These are phyloP conservation scores for Agrochola lota DNA, from an alignment of 2,888 invertebrate species.

Conservation along the genomic window DNA sequence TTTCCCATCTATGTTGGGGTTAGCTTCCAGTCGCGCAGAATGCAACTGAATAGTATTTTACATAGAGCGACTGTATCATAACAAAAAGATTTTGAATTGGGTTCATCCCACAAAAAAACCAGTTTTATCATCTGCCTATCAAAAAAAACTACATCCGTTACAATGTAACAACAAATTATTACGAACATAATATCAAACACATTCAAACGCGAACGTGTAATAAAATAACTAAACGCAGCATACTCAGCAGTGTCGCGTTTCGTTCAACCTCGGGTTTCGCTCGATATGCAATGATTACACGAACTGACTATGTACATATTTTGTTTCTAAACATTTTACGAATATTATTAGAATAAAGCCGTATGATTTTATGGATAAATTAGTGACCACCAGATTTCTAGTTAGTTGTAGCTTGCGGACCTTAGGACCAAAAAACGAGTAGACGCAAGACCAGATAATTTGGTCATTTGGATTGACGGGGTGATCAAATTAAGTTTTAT, in stretches of 20 bases:
- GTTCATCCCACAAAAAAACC: not conserved
- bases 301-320: not conserved
- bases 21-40: not conserved
- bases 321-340: conserved; percentile 13
- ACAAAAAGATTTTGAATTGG: not conserved
- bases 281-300: conserved; percentile 26
- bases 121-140: not conserved
- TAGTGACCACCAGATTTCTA: not conserved
- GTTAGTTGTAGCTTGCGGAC: not conserved
- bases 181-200: conserved; percentile 1
- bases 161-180: conserved; percentile 4
- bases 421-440: not conserved
- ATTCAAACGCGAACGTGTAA: not conserved
- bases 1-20: too few species aligned
- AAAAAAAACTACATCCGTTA: not conserved
- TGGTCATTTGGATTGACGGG: not conserved
- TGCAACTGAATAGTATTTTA: not conserved
- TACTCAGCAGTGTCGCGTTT: conserved; percentile 33
- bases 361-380: not conserved
- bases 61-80: not conserved
- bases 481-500: not conserved
- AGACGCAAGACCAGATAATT: not conserved
- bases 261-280: conserved; percentile 24
- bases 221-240: not conserved
- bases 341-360: too few species aligned